A percentile compares a stretch with the other conserved stretches of the same genome.
Evolutionary conservation across 2,797 vertebrate species (phyloP).

Genomic region (Pipistrellus pygmaeus): DNA sequence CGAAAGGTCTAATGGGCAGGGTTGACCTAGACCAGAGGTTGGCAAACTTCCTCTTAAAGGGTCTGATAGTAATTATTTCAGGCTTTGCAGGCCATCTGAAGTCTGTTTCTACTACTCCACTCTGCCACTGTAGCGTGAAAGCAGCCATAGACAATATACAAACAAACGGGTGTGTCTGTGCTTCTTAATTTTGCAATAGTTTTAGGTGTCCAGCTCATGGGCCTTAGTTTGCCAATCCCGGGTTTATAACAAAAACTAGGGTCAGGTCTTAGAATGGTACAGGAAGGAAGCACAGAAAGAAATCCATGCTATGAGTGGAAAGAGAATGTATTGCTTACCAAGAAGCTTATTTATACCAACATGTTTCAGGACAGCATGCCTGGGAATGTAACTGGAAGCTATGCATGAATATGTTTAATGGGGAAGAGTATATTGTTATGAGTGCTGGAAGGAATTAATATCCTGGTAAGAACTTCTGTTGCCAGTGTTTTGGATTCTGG

Average conservation of each 20-base stretch:
- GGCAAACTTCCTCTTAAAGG: background rate
- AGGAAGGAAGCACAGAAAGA: background rate
- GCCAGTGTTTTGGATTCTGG: background rate
- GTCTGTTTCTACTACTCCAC: background rate
- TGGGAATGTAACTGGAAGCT: background rate
- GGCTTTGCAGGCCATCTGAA: background rate
- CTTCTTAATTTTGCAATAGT: conserved; percentile 10
- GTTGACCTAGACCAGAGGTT: background rate
- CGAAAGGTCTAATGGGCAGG: background rate
- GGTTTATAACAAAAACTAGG: background rate
- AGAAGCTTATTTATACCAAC: background rate
- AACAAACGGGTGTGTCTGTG: background rate
- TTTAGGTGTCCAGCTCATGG: background rate
- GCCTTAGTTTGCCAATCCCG: background rate
- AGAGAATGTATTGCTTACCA: background rate
- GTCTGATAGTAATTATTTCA: background rate
- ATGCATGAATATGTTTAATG: background rate
- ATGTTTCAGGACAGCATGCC: background rate
- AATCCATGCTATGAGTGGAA: background rate
- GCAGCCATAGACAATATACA: background rate
- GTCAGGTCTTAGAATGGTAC: background rate
- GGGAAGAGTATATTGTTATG: background rate
- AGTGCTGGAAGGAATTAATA: conserved; percentile 32
- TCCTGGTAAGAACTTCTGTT: conserved; percentile 35
- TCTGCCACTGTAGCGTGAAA: background rate